Percentiles rank a stretch among this genome's conserved stretches.
These are phyloP conservation scores for Calliphora vicina DNA, from an alignment of 1,140 invertebrate genomes.

Conservation along the genomic window DNA sequence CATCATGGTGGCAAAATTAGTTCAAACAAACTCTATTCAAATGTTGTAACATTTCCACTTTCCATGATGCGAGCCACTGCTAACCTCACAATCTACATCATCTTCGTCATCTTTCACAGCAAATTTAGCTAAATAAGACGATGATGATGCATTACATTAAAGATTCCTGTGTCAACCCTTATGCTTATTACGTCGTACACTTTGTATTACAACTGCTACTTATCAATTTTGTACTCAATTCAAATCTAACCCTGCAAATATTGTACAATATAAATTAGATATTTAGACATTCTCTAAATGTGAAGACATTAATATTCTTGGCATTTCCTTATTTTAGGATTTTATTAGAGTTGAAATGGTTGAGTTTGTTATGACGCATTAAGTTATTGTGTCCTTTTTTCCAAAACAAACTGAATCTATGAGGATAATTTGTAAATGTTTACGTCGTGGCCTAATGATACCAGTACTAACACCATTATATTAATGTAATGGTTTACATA, in stretches of 20 bases:
- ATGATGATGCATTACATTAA: not conserved
- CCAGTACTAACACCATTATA: too few species aligned
- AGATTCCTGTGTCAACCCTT: not conserved
- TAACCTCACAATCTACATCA: too few species aligned
- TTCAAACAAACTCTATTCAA: not conserved
- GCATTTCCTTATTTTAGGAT: not conserved
- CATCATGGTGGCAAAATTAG: not conserved
- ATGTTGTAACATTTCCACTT: not conserved
- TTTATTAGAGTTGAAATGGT: not conserved
- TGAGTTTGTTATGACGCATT: conserved; percentile 12
- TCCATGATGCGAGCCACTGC: too few species aligned
- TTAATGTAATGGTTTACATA: too few species aligned
- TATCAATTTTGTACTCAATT: not conserved
- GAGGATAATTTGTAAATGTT: not conserved
- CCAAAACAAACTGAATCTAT: not conserved
- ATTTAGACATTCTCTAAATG: not conserved
- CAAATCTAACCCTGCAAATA: not conserved
- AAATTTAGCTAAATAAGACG: not conserved
- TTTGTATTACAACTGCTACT: not conserved
- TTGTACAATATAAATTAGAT: too few species aligned
- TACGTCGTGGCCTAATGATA: not conserved
- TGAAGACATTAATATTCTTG: not conserved
- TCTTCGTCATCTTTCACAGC: too few species aligned
- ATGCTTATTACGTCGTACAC: not conserved
- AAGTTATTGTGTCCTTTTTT: not conserved